Percentiles rank a stretch among this genome's conserved stretches.
phyloP scores from a whole-genome alignment of 2,113 vertebrate species.

The Papio anubis region DNA sequence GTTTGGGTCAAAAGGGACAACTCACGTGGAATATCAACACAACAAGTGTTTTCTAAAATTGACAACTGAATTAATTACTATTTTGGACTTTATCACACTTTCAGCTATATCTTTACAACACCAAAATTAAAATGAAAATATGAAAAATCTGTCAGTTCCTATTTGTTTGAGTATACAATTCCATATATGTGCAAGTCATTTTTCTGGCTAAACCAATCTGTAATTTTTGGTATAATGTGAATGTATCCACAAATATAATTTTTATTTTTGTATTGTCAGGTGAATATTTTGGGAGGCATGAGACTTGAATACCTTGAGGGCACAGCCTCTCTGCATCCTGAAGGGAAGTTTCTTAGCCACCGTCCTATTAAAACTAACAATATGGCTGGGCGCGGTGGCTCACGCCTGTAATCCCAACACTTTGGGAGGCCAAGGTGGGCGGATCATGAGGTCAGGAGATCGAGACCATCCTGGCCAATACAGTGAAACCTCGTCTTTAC shows the following conservation, averaged over 20 bases:
- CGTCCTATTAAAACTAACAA: background rate
- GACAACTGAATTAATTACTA: background rate
- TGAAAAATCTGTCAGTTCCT: slow-evolving; percentile 38
- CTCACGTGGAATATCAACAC: background rate
- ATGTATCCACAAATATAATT: background rate
- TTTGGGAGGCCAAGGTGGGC: too few relatives aligned
- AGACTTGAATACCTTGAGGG: background rate
- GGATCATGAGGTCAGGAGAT: too few relatives aligned
- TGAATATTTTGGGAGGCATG: background rate
- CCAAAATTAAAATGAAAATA: slow-evolving; percentile 35
- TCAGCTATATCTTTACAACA: slow-evolving; percentile 30
- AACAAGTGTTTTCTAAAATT: slow-evolving; percentile 27
- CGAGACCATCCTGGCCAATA: too few relatives aligned
- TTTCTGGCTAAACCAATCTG: background rate
- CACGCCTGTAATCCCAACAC: too few relatives aligned
- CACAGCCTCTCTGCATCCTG: background rate
- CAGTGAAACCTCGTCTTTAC: too few relatives aligned
- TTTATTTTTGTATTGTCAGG: background rate
- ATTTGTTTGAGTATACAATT: slow-evolving; percentile 38
- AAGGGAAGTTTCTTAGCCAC: background rate
- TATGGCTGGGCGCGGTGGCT: too few relatives aligned
- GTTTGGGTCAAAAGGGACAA: background rate
- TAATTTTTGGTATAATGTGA: slow-evolving; percentile 14
- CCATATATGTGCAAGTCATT: background rate
- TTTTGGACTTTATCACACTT: background rate